phyloP scores from a whole-genome alignment of 2,888 invertebrate genomes.

The Apotomis turbidana region DNA sequence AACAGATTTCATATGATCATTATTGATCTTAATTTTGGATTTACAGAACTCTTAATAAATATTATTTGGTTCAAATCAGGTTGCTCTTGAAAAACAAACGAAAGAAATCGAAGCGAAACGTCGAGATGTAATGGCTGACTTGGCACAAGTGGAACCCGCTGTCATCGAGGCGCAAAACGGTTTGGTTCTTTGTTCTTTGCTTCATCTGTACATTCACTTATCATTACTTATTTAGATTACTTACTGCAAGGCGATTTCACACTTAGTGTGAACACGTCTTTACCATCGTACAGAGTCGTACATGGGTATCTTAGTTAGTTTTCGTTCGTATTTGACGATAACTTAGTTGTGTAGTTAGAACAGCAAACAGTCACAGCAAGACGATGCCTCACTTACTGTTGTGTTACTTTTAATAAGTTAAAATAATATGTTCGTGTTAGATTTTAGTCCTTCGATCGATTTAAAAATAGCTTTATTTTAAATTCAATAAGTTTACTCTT shows the following conservation, averaged over 20 bases:
- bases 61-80: slow-evolving; percentile 56
- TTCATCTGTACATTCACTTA: slow-evolving; percentile 49
- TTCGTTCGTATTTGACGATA: slow-evolving; percentile 44
- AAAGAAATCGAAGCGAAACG: slow-evolving; percentile 97
- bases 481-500: too few relatives aligned
- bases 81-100: slow-evolving; percentile 93
- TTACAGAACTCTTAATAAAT: neutral
- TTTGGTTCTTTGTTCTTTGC: slow-evolving; percentile 71
- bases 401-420: slow-evolving; percentile 18
- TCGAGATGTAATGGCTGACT: slow-evolving; percentile 96
- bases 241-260: neutral
- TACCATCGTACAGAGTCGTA: slow-evolving; percentile 20
- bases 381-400: slow-evolving; percentile 50
- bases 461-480: too few relatives aligned
- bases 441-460: slow-evolving; percentile 1
- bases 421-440: neutral
- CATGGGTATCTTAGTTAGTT: slow-evolving; percentile 35
- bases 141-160: slow-evolving; percentile 99
- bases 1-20: neutral
- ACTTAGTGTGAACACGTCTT: slow-evolving; percentile 11
- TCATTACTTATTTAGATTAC: neutral
- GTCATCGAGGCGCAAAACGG: slow-evolving; percentile 99
- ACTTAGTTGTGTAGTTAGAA: slow-evolving; percentile 48
- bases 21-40: neutral
- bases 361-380: slow-evolving; percentile 51